Evolutionary conservation across 2,113 vertebrate species (phyloP).

Genomic region (Myanophis thanlyinensis): DNA sequence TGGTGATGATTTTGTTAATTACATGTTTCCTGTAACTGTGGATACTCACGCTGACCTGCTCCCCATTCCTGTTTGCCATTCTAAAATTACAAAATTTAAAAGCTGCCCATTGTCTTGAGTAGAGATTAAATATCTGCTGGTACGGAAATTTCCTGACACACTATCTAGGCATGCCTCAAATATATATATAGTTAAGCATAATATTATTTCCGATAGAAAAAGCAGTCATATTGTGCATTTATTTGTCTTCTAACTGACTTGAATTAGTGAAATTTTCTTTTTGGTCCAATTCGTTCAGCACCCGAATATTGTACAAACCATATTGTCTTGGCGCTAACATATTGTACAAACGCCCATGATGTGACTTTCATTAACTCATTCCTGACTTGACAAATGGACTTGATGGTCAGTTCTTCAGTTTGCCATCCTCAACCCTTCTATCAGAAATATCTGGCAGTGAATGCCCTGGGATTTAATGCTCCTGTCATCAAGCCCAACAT

Average conservation of each 20-base stretch:
- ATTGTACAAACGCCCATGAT: background rate
- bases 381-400: background rate
- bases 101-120: background rate
- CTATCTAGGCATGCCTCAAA: background rate
- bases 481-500: background rate
- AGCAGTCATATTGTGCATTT: constrained; percentile 15
- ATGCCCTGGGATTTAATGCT: background rate
- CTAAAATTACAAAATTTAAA: constrained; percentile 8
- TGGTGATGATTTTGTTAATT: background rate
- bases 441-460: background rate
- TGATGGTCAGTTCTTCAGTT: background rate
- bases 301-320: background rate
- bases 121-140: background rate
- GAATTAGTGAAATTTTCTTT: background rate
- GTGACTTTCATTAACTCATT: background rate
- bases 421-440: background rate
- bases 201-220: constrained; percentile 5
- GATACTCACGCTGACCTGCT: background rate
- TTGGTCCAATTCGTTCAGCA: background rate
- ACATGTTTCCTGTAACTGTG: background rate
- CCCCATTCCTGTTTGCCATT: constrained; percentile 6
- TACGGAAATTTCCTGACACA: constrained; percentile 16
- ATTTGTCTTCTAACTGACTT: constrained; percentile 12
- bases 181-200: constrained; percentile 7
- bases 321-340: background rate